phyloP scores from a whole-genome alignment of 1,140 invertebrate species.

The Dendrolimus punctatus region DNA sequence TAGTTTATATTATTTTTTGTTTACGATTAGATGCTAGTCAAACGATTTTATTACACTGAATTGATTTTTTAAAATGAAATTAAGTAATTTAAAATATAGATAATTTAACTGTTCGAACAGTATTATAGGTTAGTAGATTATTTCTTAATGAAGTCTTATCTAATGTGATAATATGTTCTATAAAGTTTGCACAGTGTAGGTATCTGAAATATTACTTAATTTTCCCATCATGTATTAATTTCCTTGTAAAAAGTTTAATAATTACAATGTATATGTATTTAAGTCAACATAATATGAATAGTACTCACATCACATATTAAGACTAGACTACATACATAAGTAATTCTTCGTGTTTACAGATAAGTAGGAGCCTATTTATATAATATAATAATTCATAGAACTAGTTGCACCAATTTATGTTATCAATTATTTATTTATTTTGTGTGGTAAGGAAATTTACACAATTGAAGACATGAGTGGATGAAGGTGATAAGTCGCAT shows the following conservation, averaged over 20 bases:
- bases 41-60: constrained; percentile 51
- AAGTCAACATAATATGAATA: too few species aligned
- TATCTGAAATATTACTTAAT: constrained; percentile 21
- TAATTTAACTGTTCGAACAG: constrained; percentile 53
- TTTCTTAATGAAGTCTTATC: constrained; percentile 46
- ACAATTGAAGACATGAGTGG: too few species aligned
- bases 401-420: too few species aligned
- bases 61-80: constrained; percentile 41
- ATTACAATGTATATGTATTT: too few species aligned
- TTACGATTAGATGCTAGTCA: constrained; percentile 60
- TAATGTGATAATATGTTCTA: constrained; percentile 45
- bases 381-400: too few species aligned
- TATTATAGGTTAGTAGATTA: constrained; percentile 66
- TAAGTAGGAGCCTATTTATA: too few species aligned
- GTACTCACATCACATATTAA: too few species aligned
- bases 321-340: too few species aligned
- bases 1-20: background rate
- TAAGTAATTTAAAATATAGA: constrained; percentile 36
- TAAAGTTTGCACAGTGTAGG: constrained; percentile 27
- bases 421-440: too few species aligned
- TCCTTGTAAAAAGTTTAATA: constrained; percentile 1
- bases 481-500: too few species aligned
- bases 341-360: too few species aligned
- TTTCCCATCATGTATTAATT: constrained; percentile 6
- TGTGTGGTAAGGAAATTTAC: too few species aligned